Conservation (phyloP, 2,888 invertebrate species). For the Oxyteleia sp. region DNA sequence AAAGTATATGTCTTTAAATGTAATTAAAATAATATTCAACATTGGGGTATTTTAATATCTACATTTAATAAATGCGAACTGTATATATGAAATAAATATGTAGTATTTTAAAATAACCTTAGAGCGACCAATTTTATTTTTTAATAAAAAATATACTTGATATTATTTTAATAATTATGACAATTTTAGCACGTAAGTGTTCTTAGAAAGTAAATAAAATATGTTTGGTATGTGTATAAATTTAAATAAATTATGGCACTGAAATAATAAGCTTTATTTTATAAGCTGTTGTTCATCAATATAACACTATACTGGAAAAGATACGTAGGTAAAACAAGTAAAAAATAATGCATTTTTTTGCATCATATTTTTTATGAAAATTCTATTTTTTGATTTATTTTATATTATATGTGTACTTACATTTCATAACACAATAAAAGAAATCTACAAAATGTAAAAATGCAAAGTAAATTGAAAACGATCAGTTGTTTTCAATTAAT, state of each 20-base stretch:
- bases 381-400: no score
- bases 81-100: slow-evolving; percentile 22
- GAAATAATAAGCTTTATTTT: slow-evolving; percentile 15
- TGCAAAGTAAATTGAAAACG: no score
- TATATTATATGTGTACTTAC: no score
- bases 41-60: no score
- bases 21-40: no score
- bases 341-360: no score
- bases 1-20: no score
- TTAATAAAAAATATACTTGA: slow-evolving; percentile 2
- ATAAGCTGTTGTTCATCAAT: background rate
- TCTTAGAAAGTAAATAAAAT: slow-evolving; percentile 22
- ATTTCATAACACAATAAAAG: no score
- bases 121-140: slow-evolving; percentile 13
- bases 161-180: slow-evolving; percentile 29
- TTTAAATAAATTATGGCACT: slow-evolving; percentile 45
- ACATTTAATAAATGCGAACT: slow-evolving; percentile 7
- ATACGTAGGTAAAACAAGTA: no score
- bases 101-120: slow-evolving; percentile 15
- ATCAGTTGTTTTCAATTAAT: no score
- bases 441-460: no score
- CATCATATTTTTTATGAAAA: background rate
- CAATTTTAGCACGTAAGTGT: slow-evolving; percentile 37
- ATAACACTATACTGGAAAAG: background rate
- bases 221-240: slow-evolving; percentile 55